These are phyloP conservation scores for Camponotus fellah DNA, from an alignment of 2,888 invertebrate genomes.

Conservation along the genomic window DNA sequence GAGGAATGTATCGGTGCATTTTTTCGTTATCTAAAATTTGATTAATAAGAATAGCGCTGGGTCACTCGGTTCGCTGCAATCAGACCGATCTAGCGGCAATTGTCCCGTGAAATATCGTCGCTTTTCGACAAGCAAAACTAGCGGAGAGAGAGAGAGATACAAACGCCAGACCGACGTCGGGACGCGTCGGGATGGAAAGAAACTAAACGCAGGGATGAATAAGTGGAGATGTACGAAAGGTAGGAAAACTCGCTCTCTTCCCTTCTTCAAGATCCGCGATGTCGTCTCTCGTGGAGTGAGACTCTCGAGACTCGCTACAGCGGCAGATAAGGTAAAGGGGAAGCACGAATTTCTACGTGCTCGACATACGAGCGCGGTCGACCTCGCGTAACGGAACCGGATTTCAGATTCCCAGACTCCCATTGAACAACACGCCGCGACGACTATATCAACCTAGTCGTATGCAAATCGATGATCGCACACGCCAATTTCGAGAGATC, in stretches of 20 bases:
- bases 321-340: constrained; percentile 76
- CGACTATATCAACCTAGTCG: constrained; percentile 72
- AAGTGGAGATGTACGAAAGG: background rate
- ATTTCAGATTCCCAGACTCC: constrained; percentile 71
- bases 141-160: constrained; percentile 3
- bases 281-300: constrained; percentile 48
- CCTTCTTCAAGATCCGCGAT: constrained; percentile 38
- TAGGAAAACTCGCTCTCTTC: constrained; percentile 35
- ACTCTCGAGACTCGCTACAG: constrained; percentile 61
- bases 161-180: constrained; percentile 4
- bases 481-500: constrained; percentile 56
- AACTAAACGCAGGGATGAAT: constrained; percentile 30
- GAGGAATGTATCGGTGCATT: background rate
- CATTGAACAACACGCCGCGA: constrained; percentile 68
- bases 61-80: background rate
- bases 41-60: constrained; percentile 7
- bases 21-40: constrained; percentile 16
- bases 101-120: constrained; percentile 42
- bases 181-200: constrained; percentile 20
- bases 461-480: constrained; percentile 72
- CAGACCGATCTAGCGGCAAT: constrained; percentile 44
- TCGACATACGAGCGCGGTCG: constrained; percentile 74
- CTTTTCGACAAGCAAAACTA: constrained; percentile 16
- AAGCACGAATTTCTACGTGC: constrained; percentile 83
- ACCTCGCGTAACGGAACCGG: constrained; percentile 68